Evolutionary conservation across 2,888 invertebrate genomes (phyloP), one percentile per base, ranked within the genome.

Genomic region (Cepaea hortensis): DNA sequence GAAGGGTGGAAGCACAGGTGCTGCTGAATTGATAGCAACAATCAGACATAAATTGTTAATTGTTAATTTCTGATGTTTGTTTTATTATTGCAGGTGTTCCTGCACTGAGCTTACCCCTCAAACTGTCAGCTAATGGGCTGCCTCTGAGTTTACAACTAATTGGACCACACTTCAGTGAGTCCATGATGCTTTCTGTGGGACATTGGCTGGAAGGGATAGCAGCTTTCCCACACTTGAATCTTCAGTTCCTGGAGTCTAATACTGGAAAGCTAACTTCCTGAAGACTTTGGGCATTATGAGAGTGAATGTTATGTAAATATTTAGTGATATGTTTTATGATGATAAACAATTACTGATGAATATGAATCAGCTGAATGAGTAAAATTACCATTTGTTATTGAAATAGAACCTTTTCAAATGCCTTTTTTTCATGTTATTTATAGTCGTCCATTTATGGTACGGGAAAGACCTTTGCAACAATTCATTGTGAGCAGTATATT

Each of bases 111-210:
- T 95, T 99, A 88, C 99, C 99, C 0, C 96, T 98, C 83, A 95
- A 96, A 85, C 94, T 98, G 62, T 97, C 98, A 0, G 94, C 94
- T 61, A 81, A 91, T 18, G 96, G 96, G 6, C 94, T 98, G 86
- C 99, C 99, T 0, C 95, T 99, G 20, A 96, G 98, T 81, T 93
- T 99, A 81, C 99, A 99, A 94, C 93, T 99, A 13, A 98, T 98
- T 96, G 97, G 97, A 1, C 96, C 96, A 2, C 95, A 95, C 90
- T 96, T 97, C 85, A 96, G 96, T 23, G 99, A 99, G 94, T 95
- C 96, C 75, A 94, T 96, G 88, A 93, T 99, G 87, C 95, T 98
- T 15, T 96, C 96, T 89, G 96, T 97, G 46, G 97, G 97, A 0
- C 97, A 96, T 90, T 97, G 96, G 96, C 96, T 98, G 61, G 94